Conservation (phyloP, 1,140 invertebrate genomes). For the Branchinecta lynchi region DNA sequence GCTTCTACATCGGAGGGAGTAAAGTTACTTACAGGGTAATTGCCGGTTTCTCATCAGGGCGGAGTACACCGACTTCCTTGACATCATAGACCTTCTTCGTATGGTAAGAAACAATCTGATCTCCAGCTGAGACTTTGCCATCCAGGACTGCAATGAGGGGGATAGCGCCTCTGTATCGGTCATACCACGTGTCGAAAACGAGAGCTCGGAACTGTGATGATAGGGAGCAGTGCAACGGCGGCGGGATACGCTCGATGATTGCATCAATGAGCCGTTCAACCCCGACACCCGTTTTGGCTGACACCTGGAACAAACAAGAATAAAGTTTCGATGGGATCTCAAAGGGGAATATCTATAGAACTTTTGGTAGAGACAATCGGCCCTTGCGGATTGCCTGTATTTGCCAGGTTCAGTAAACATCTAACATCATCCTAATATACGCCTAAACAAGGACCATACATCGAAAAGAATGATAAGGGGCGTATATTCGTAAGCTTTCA, state of each 20-base stretch:
- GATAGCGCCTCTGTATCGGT: conserved; percentile 69
- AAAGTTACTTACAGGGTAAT: conserved; percentile 44
- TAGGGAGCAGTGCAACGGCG: conserved; percentile 41
- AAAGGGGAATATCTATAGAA: neutral
- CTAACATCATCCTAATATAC: too few relatives aligned
- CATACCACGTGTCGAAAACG: conserved; percentile 88
- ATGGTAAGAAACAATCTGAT: conserved; percentile 44
- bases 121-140: conserved; percentile 50
- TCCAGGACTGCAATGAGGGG: conserved; percentile 61
- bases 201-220: conserved; percentile 54
- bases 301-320: conserved; percentile 39
- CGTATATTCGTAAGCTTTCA: too few relatives aligned
- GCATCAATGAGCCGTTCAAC: conserved; percentile 56
- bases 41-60: conserved; percentile 54
- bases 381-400: too few relatives aligned
- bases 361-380: too few relatives aligned
- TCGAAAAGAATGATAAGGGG: too few relatives aligned
- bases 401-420: too few relatives aligned
- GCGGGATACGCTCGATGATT: conserved; percentile 59
- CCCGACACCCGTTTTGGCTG: conserved; percentile 75
- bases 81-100: conserved; percentile 58
- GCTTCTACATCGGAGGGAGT: neutral
- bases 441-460: too few relatives aligned
- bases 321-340: neutral
- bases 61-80: conserved; percentile 58